These are phyloP conservation scores for Pteronotus mesoamericanus DNA, from an alignment of 2,797 vertebrate genomes.

Conservation along the genomic window DNA sequence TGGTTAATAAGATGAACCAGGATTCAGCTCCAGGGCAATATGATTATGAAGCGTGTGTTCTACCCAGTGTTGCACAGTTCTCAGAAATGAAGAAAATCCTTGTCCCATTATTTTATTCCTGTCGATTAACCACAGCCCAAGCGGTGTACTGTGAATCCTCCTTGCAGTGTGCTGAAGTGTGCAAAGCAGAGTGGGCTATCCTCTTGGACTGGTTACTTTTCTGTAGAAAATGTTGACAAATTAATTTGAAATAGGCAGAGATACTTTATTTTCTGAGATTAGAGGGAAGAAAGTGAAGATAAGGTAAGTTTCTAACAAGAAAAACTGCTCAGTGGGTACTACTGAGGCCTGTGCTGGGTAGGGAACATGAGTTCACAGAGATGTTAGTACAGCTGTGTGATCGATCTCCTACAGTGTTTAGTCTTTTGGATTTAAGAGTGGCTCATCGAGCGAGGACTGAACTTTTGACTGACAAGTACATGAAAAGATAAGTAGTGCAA, in stretches of 20 bases:
- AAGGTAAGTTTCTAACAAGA: not conserved
- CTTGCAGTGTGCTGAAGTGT: not conserved
- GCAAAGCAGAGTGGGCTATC: not conserved
- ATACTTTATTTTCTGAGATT: not conserved
- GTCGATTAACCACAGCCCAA: not conserved
- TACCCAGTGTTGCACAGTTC: not conserved
- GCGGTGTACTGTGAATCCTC: not conserved
- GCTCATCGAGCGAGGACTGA: not conserved
- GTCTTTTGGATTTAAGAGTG: not conserved
- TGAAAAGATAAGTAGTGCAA: not conserved
- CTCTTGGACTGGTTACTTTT: not conserved
- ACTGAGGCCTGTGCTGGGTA: not conserved
- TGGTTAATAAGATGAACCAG: not conserved
- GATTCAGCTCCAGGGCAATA: not conserved
- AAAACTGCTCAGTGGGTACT: not conserved
- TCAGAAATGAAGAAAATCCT: not conserved
- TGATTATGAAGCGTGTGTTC: not conserved
- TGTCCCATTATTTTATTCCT: not conserved
- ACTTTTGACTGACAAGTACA: not conserved
- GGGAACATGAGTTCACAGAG: not conserved
- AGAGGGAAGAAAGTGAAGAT: not conserved
- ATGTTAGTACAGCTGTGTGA: not conserved
- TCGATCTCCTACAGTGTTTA: not conserved
- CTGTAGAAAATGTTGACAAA: not conserved
- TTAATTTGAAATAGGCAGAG: not conserved